phyloP scores from a whole-genome alignment of 2,888 invertebrate species.

The Cerceris ruficornis region DNA sequence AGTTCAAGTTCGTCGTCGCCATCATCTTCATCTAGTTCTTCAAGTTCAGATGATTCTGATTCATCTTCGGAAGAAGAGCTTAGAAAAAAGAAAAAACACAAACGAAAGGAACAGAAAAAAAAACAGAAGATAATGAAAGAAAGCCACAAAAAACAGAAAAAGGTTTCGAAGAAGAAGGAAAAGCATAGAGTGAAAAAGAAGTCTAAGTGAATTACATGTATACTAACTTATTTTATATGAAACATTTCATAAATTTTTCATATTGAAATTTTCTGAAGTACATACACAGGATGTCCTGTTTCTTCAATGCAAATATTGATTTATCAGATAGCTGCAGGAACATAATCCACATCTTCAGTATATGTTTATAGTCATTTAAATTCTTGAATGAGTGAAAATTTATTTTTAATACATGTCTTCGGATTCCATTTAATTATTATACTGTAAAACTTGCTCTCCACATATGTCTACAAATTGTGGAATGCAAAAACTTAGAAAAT shows the following conservation, averaged over 20 bases:
- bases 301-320: neutral
- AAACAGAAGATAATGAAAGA: slow-evolving; percentile 46
- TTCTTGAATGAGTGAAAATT: no score
- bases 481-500: no score
- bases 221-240: neutral
- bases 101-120: slow-evolving; percentile 32
- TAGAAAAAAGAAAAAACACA: slow-evolving; percentile 61
- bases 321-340: no score
- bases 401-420: no score
- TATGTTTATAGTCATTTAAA: no score
- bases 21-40: slow-evolving; percentile 51
- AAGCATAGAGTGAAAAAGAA: slow-evolving; percentile 38
- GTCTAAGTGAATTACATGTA: slow-evolving; percentile 47
- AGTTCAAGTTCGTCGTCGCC: slow-evolving; percentile 56
- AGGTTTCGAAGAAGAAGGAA: slow-evolving; percentile 38
- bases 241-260: neutral
- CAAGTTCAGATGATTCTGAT: slow-evolving; percentile 55
- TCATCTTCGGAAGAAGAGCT: slow-evolving; percentile 58
- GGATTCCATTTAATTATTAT: no score
- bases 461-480: no score
- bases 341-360: no score
- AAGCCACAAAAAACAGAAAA: slow-evolving; percentile 48
- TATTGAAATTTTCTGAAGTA: neutral
- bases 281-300: neutral
- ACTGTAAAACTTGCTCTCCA: no score